These are phyloP conservation scores for Drosophila testacea DNA, from an alignment of 2,888 invertebrate species.

Conservation along the genomic window DNA sequence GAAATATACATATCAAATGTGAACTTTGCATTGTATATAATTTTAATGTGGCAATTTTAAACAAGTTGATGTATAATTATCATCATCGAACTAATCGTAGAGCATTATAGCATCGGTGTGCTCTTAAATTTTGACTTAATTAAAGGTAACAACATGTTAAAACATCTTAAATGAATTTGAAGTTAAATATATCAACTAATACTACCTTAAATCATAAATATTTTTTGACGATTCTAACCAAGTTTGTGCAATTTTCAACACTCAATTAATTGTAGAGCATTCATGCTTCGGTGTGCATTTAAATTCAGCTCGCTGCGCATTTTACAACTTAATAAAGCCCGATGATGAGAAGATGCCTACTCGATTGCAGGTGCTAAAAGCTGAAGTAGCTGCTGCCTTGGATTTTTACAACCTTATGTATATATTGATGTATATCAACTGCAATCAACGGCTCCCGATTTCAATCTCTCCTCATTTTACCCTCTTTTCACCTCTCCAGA, in stretches of 20 bases:
- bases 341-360: slow-evolving; percentile 53
- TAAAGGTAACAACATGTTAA: too few relatives aligned
- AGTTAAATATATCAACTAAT: too few relatives aligned
- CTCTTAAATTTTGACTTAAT: too few relatives aligned
- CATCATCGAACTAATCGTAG: too few relatives aligned
- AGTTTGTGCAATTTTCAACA: neutral
- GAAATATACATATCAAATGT: too few relatives aligned
- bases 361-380: slow-evolving; percentile 66
- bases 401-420: slow-evolving; percentile 58
- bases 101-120: too few relatives aligned
- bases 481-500: neutral
- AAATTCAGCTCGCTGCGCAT: slow-evolving; percentile 31
- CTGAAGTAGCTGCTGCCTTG: slow-evolving; percentile 54
- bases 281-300: slow-evolving; percentile 10
- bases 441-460: slow-evolving; percentile 72
- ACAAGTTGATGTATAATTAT: too few relatives aligned
- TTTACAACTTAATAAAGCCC: slow-evolving; percentile 63
- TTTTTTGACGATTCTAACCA: neutral
- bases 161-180: too few relatives aligned
- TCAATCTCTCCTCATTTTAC: slow-evolving; percentile 36
- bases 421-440: slow-evolving; percentile 69
- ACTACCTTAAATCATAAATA: neutral
- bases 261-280: slow-evolving; percentile 33
- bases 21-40: too few relatives aligned
- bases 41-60: too few relatives aligned